A percentile compares a stretch with the other conserved stretches of the same genome.
Conservation (phyloP, 2,113 vertebrate genomes). For the Scopus umbretta region DNA sequence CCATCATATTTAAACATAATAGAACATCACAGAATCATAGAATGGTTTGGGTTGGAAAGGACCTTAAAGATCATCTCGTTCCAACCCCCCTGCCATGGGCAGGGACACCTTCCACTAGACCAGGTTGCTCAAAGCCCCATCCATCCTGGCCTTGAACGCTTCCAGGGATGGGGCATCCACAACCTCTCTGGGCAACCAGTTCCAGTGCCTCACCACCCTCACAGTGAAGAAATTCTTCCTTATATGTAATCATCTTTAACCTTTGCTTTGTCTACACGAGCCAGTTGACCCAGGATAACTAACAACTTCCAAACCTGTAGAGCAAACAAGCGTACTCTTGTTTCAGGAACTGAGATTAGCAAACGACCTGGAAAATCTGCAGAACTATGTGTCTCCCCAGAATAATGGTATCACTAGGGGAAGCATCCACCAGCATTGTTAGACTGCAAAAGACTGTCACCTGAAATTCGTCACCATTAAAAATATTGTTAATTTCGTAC, state of each 20-base stretch:
- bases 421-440: background rate
- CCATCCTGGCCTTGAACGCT: too few species aligned
- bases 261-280: background rate
- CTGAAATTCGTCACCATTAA: background rate
- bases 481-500: background rate
- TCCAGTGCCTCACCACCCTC: too few species aligned
- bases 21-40: background rate
- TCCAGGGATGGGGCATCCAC: too few species aligned
- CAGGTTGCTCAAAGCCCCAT: too few species aligned
- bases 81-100: too few species aligned
- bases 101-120: too few species aligned
- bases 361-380: background rate
- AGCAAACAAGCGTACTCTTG: background rate
- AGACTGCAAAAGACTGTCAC: background rate
- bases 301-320: background rate
- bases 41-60: too few species aligned
- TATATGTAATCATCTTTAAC: background rate
- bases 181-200: too few species aligned
- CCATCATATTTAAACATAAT: background rate
- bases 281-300: background rate
- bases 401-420: background rate
- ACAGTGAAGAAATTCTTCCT: too few species aligned
- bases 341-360: background rate
- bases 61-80: too few species aligned
- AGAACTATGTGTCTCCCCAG: background rate